A percentile compares a stretch with the other conserved stretches of the same genome.
Evolutionary conservation across 2,888 invertebrate species (phyloP).

Genomic region (Sphaerophoria rueppellii): DNA sequence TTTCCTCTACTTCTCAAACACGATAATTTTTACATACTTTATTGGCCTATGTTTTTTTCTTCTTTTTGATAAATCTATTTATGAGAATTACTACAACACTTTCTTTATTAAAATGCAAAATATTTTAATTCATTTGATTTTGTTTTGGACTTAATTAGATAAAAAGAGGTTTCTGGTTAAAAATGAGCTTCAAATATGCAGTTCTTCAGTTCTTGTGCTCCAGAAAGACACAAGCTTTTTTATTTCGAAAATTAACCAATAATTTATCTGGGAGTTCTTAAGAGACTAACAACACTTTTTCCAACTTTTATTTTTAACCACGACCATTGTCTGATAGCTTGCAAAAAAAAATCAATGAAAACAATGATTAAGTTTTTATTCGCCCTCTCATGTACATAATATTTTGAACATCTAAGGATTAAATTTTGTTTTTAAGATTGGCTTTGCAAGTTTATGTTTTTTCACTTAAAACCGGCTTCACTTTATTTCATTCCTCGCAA

Average conservation of each 20-base stretch:
- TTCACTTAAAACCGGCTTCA: slow-evolving; percentile 26
- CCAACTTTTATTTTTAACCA: slow-evolving; percentile 40
- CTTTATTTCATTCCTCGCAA: slow-evolving; percentile 30
- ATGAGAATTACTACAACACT: too few species aligned
- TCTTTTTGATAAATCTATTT: too few species aligned
- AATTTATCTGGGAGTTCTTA: too few species aligned
- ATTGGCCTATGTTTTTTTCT: too few species aligned
- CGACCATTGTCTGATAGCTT: neutral
- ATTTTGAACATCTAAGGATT: too few species aligned
- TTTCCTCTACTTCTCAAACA: neutral
- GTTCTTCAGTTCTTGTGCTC: slow-evolving; percentile 4
- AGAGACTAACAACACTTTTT: neutral
- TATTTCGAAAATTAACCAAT: too few species aligned
- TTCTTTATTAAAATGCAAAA: too few species aligned
- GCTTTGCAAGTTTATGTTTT: slow-evolving; percentile 26
- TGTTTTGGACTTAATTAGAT: too few species aligned
- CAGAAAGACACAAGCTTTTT: neutral
- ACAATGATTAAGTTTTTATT: slow-evolving; percentile 2
- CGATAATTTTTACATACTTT: neutral
- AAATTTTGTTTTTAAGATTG: too few species aligned
- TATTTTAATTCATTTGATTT: too few species aligned
- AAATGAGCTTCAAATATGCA: neutral
- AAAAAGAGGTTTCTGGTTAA: too few species aligned
- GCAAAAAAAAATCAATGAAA: neutral
- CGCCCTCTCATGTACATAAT: too few species aligned